Evolutionary conservation across 2,113 vertebrate species (phyloP), one percentile per base, ranked within the genome.

Genomic region (Prochilodus magdalenae): DNA sequence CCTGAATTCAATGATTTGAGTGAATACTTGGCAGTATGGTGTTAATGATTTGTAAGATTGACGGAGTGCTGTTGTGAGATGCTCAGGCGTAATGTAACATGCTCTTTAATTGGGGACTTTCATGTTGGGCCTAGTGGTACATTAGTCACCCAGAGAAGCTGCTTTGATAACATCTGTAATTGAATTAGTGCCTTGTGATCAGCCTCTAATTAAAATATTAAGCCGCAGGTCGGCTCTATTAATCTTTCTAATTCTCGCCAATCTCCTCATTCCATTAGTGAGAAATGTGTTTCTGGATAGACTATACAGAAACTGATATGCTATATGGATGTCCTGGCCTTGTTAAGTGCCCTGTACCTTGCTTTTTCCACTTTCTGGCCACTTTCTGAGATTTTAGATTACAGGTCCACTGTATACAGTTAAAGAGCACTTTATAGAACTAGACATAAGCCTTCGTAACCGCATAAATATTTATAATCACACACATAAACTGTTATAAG

Each of bases 111-210:
- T 44, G 22, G 22, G 12, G 33, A 24, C 33, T 40, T 67, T 33
- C 22, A 70, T 44, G 33, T 24, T 44, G 33, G 66, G 66, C n/a
- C 66, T 44, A 13, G 33, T 70, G 66, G 65, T 70, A 44, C 36
- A 24, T 70, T 44, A 70, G 5, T 60, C 57, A 60, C n/a, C 6
- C 7, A 0, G 57, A n/a, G 36, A 44, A 70, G 66, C 36, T 24
- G 66, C 33, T 70, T 44, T 44, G 66, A 70, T 70, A 70, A n/a
- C 20, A 70, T 3, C 33, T 44, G 7, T 44, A 70, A 70, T 44
- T 70, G 11, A 40, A 44, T 70, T 44, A 44, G 66, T 36, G 66
- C 3, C 36, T 22, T 69, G 30, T 69, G 30, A 69, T 40, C 40
- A n/a, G 66, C 18, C 33, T 44, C 33, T n/a, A n/a, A 24, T 44